A percentile compares a stretch with the other conserved stretches of the same genome.
Conservation (phyloP, 1,140 invertebrate species). For the Cyrtorhinus lividipennis region DNA sequence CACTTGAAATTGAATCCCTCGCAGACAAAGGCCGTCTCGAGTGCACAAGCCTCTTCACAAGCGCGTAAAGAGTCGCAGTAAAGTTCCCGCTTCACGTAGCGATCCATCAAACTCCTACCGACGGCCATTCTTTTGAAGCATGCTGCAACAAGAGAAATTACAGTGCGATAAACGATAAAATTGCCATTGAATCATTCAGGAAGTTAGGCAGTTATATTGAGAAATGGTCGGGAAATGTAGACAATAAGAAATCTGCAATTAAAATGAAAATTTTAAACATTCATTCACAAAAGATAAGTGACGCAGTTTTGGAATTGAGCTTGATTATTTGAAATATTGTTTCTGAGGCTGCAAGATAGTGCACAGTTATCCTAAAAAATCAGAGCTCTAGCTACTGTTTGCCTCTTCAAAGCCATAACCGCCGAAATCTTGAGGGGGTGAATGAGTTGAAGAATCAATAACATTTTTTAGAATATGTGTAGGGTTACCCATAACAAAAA, state of each 20-base stretch:
- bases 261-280: too few relatives aligned
- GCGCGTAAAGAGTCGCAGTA: constrained; percentile 53
- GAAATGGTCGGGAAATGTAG: too few relatives aligned
- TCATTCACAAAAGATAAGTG: not conserved
- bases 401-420: too few relatives aligned
- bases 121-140: constrained; percentile 57
- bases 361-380: too few relatives aligned
- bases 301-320: not conserved
- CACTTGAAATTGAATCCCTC: constrained; percentile 71
- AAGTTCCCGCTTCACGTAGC: constrained; percentile 46
- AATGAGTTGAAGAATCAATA: too few relatives aligned
- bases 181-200: not conserved
- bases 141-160: constrained; percentile 33
- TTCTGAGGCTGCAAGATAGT: too few relatives aligned
- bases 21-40: constrained; percentile 54
- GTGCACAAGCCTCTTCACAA: constrained; percentile 55
- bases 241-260: too few relatives aligned
- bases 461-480: too few relatives aligned
- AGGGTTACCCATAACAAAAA: too few relatives aligned
- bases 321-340: not conserved
- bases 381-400: too few relatives aligned
- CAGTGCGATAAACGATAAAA: not conserved
- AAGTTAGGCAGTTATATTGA: not conserved
- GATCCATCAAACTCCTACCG: constrained; percentile 47
- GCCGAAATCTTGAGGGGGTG: too few relatives aligned